Percentiles rank a stretch among this genome's conserved stretches.
Evolutionary conservation across 2,888 invertebrate genomes (phyloP).

Genomic region (Tiphia femorata): DNA sequence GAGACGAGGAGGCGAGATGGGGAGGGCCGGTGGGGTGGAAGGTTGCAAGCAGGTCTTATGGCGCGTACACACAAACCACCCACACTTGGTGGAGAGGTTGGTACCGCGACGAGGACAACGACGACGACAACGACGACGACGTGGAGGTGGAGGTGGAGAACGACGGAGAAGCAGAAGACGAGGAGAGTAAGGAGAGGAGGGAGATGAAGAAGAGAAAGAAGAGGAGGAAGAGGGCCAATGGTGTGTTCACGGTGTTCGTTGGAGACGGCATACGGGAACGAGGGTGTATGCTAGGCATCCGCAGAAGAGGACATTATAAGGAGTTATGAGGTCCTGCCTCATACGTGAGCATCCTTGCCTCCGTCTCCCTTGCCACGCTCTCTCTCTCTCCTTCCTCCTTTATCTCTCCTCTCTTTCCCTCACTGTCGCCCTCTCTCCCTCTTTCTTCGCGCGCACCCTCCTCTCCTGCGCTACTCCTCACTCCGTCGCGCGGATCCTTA

Average conservation of each 20-base stretch:
- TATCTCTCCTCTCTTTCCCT: conserved; percentile 35
- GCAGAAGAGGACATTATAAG: conserved; percentile 68
- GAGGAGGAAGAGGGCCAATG: conserved; percentile 33
- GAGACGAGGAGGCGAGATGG: conserved; percentile 20
- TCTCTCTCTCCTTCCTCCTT: conserved; percentile 31
- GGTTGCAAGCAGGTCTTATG: conserved; percentile 51
- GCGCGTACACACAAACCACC: conserved; percentile 51
- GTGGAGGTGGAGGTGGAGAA: conserved; percentile 21
- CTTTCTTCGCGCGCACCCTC: conserved; percentile 23
- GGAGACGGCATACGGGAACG: conserved; percentile 57
- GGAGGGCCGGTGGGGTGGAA: conserved; percentile 18
- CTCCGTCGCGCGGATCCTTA: conserved; percentile 57
- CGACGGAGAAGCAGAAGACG: conserved; percentile 8
- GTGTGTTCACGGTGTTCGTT: conserved; percentile 52
- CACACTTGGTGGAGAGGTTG: conserved; percentile 25
- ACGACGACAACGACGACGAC: conserved; percentile 32
- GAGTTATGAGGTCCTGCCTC: conserved; percentile 68
- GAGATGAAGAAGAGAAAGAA: conserved; percentile 13
- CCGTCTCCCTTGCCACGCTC: conserved; percentile 23
- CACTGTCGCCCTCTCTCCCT: conserved; percentile 44
- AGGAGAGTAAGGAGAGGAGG: conserved; percentile 1
- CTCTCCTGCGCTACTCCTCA: no score
- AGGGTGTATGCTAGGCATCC: conserved; percentile 67
- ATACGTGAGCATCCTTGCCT: conserved; percentile 64
- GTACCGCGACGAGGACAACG: conserved; percentile 28